These are phyloP conservation scores for Limnephilus auricula DNA, from an alignment of 2,888 invertebrate species.

Conservation along the genomic window DNA sequence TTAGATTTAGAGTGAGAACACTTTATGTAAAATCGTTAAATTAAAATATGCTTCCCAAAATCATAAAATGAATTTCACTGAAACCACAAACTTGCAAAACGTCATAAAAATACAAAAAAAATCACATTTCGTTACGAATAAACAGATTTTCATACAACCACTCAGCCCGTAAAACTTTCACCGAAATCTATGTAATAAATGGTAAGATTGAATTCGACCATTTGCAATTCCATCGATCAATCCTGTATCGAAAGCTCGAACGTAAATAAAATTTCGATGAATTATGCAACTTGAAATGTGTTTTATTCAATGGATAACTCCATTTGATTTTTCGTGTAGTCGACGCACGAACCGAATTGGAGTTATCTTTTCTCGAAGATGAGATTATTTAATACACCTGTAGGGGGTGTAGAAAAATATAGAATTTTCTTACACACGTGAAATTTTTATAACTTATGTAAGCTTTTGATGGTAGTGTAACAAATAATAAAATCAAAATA, in stretches of 20 bases:
- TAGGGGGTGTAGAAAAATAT: background rate
- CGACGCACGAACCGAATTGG: background rate
- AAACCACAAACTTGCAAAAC: background rate
- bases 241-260: conserved; percentile 38
- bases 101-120: conserved; percentile 2
- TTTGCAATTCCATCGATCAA: conserved; percentile 60
- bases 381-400: background rate
- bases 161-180: conserved; percentile 11
- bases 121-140: background rate
- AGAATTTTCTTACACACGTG: no score
- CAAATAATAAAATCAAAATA: no score
- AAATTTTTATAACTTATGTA: no score
- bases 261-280: conserved; percentile 64
- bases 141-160: background rate
- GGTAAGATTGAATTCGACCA: conserved; percentile 38
- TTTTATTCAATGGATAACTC: conserved; percentile 65
- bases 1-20: background rate
- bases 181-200: conserved; percentile 25
- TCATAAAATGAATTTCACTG: background rate
- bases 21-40: background rate
- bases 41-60: background rate
- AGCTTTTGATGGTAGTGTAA: no score
- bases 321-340: conserved; percentile 60
- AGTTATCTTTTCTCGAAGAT: background rate
- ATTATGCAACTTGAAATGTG: conserved; percentile 63